Evolutionary conservation across 2,113 vertebrate species (phyloP).

Genomic region (Mormyrus lacerda): DNA sequence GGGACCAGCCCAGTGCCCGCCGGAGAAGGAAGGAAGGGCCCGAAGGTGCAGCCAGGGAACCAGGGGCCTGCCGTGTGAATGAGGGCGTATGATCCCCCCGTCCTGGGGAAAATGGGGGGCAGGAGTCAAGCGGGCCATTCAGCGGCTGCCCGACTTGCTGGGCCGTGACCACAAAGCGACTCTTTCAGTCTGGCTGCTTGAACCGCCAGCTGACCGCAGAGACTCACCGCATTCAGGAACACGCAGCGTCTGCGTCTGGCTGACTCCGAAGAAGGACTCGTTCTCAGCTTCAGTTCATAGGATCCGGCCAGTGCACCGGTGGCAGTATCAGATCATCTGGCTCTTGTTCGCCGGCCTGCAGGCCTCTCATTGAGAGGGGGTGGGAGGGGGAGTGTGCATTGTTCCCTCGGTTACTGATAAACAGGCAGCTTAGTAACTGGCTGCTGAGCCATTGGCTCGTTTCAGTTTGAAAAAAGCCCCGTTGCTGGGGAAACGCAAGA

Average conservation of each 20-base stretch:
- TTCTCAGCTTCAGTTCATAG: neutral
- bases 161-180: conserved; percentile 27
- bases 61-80: neutral
- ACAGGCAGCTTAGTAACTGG: conserved; percentile 45
- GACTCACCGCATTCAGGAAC: neutral
- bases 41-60: conserved; percentile 1
- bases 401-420: conserved; percentile 46
- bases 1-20: conserved; percentile 28
- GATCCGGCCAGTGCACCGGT: conserved; percentile 20
- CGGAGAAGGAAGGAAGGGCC: neutral
- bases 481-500: conserved; percentile 38
- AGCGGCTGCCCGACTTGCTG: conserved; percentile 10
- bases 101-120: conserved; percentile 19
- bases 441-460: conserved; percentile 40
- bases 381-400: conserved; percentile 23
- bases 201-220: neutral
- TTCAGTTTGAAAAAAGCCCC: conserved; percentile 26
- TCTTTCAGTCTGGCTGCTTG: neutral
- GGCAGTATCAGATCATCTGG: conserved; percentile 32
- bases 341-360: neutral
- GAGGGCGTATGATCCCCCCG: conserved; percentile 14
- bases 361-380: neutral
- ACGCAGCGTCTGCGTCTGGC: neutral
- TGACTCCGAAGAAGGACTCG: neutral
- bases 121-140: conserved; percentile 34